Percentiles rank a stretch among this genome's conserved stretches.
Conservation (phyloP, 92 coral and sea anemone genomes). For the Pocillopora meandrina region DNA sequence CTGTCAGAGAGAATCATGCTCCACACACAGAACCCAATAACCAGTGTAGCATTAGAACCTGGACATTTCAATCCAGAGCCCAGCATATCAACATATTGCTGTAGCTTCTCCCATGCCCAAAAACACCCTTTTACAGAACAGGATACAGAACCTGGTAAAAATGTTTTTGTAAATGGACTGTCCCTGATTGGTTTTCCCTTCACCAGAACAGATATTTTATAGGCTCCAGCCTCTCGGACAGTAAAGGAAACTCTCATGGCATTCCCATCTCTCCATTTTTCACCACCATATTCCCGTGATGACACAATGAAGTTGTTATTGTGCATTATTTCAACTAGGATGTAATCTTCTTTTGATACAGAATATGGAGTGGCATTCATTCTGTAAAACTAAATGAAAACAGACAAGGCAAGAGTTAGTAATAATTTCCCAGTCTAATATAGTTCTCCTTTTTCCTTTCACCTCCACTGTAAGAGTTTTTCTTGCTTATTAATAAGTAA, state of each 20-base stretch:
- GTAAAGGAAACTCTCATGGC: conserved; percentile 80
- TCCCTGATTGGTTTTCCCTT: conserved; percentile 68
- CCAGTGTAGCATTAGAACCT: too few relatives aligned
- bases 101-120: too few relatives aligned
- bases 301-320: conserved; percentile 43
- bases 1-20: too few relatives aligned
- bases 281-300: conserved; percentile 72
- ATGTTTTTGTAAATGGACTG: conserved; percentile 86
- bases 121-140: not conserved
- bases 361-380: conserved; percentile 54
- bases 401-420: not conserved
- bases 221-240: conserved; percentile 85
- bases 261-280: conserved; percentile 45
- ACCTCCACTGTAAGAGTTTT: too few relatives aligned
- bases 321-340: conserved; percentile 68
- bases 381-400: conserved; percentile 64
- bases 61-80: too few relatives aligned
- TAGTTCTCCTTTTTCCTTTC: not conserved
- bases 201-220: conserved; percentile 72
- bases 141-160: conserved; percentile 77
- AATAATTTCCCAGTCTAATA: not conserved
- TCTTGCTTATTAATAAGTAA: too few relatives aligned
- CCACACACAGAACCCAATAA: too few relatives aligned
- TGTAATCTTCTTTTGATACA: conserved; percentile 31
- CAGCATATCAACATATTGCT: too few relatives aligned